These are phyloP conservation scores for Drosophila novamexicana DNA, from an alignment of 1,140 invertebrate genomes.

Conservation along the genomic window DNA sequence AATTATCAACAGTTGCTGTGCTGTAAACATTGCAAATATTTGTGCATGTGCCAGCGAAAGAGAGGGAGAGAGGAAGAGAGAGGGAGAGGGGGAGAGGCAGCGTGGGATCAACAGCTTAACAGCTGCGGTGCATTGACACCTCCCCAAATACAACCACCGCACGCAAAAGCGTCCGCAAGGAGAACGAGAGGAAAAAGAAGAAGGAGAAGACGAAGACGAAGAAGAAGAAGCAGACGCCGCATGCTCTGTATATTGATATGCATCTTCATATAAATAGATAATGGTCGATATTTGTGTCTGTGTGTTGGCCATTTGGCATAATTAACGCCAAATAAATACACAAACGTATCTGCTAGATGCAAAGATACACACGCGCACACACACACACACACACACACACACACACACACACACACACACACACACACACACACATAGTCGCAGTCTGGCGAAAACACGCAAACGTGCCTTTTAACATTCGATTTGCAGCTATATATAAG, in stretches of 20 bases:
- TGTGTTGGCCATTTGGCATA: slow-evolving; percentile 63
- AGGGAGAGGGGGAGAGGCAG: neutral
- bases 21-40: slow-evolving; percentile 37
- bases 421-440: no score
- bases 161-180: slow-evolving; percentile 5
- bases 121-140: slow-evolving; percentile 64
- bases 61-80: neutral
- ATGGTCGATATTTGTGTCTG: slow-evolving; percentile 22
- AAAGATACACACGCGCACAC: neutral
- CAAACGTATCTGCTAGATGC: slow-evolving; percentile 44
- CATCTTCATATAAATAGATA: slow-evolving; percentile 31
- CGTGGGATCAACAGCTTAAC: slow-evolving; percentile 6
- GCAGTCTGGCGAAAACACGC: slow-evolving; percentile 39
- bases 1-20: slow-evolving; percentile 38
- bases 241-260: slow-evolving; percentile 31
- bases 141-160: slow-evolving; percentile 39
- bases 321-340: slow-evolving; percentile 49
- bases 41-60: slow-evolving; percentile 8
- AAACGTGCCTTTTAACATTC: slow-evolving; percentile 64
- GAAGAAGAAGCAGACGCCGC: neutral
- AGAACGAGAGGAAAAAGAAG: neutral
- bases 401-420: no score
- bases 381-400: no score
- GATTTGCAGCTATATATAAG: slow-evolving; percentile 54
- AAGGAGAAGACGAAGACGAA: slow-evolving; percentile 10